Evolutionary conservation across 2,888 invertebrate species (phyloP), one percentile per base, ranked within the genome.

Genomic region (Agrotis segetum): DNA sequence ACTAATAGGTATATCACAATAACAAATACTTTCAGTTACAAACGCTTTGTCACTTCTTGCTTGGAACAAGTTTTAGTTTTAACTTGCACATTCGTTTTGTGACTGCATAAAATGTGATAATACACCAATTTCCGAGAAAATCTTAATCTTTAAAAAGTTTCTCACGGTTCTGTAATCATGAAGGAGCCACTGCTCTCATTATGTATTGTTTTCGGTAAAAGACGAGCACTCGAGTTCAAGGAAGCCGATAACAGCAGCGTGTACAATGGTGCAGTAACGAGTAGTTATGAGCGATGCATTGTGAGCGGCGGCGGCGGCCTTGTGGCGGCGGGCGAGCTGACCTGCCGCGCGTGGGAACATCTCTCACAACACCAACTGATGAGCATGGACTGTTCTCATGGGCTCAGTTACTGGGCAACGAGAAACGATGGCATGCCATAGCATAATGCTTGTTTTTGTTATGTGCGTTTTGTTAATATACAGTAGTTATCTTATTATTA

Each of bases 311-410:
- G 52, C 9, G 60, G 44, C 19, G 21, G 14, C 44, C n/a, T 46
- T 55, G 52, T 53, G 50, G 40, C 24, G 11, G 0, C 55, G 50
- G 47, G n/a, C 19, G 29, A 46, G 46, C 46, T 60, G 69, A 53
- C 69, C 69, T n/a, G 60, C 61, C 13, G 72, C 40, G 58, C 79
- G 79, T 79, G 77, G 74, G 77, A 77, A 73, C 34, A 3, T 7
- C 17, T 5, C 29, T 19, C 13, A 3, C 9, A 3, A 17, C 7
- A 50, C 14, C 44, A 13, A 29, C 65, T 17, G 21, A 40, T 11
- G 11, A 40, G 40, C 11, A 40, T 40, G 40, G 40, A 34, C 34
- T 34, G 7, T 40, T 40, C 40, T 40, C 40, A 11, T 40, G 40
- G 40, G 2, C 9, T 40, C 40, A 40, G 40, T 40, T 40, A 40